Conservation (phyloP, 1,140 invertebrate species). For the Drosophila mayri region DNA sequence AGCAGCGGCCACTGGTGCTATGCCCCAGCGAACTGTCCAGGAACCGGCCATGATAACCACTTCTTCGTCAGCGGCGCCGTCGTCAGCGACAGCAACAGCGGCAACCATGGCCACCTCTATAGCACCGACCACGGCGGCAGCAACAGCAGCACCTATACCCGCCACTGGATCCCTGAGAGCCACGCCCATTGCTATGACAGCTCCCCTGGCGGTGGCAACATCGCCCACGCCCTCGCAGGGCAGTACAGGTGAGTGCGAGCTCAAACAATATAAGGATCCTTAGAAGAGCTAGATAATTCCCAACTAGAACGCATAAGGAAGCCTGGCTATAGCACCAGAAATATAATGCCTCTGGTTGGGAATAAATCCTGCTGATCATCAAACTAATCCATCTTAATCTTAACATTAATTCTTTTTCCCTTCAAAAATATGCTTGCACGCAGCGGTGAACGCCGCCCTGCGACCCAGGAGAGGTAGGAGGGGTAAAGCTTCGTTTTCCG, state of each 20-base stretch:
- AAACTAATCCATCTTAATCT: conserved; percentile 16
- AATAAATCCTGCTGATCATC: background rate
- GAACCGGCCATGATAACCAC: conserved; percentile 19
- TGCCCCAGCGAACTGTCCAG: conserved; percentile 35
- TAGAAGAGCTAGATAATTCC: too few species aligned
- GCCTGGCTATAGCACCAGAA: background rate
- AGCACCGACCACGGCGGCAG: conserved; percentile 19
- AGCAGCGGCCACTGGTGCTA: conserved; percentile 13
- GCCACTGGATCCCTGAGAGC: conserved; percentile 48
- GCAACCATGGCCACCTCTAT: conserved; percentile 1
- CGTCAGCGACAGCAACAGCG: background rate
- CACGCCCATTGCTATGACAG: conserved; percentile 67
- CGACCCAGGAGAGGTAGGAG: conserved; percentile 65
- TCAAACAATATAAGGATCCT: too few species aligned
- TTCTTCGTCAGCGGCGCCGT: conserved; percentile 1
- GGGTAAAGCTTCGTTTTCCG: background rate
- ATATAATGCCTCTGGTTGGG: background rate
- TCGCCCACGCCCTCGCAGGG: conserved; percentile 83
- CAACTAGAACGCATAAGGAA: too few species aligned
- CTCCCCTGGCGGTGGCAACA: conserved; percentile 68
- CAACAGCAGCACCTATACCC: conserved; percentile 40
- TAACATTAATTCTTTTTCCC: conserved; percentile 6
- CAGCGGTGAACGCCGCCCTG: conserved; percentile 62
- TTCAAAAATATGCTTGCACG: conserved; percentile 41
- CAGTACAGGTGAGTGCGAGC: conserved; percentile 64